phyloP scores from a whole-genome alignment of 2,797 vertebrate genomes.

The Ceryle rudis region DNA sequence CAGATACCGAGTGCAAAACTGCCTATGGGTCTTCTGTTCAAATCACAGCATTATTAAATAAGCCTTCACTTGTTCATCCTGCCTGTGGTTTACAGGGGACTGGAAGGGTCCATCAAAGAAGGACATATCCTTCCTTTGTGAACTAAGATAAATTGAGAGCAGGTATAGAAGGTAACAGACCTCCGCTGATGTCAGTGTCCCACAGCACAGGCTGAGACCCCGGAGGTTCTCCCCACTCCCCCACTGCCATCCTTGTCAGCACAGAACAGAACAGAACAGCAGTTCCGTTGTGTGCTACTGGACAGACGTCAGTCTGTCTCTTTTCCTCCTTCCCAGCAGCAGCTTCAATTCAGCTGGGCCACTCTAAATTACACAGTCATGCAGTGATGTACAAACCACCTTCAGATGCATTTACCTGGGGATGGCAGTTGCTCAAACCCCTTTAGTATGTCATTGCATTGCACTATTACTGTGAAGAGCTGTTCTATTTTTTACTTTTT shows the following conservation, averaged over 20 bases:
- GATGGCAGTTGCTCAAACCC: not conserved
- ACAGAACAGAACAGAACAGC: not conserved
- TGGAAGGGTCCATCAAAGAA: not conserved
- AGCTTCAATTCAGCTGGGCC: not conserved
- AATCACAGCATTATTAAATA: not conserved
- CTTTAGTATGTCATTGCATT: not conserved
- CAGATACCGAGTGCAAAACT: not conserved
- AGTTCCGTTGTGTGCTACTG: not conserved
- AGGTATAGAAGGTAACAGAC: not conserved
- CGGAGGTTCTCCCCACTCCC: rapidly evolving
- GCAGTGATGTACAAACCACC: not conserved
- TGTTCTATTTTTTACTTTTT: not conserved
- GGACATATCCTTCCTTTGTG: not conserved
- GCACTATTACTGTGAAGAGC: not conserved
- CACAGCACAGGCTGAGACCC: not conserved
- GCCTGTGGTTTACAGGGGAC: not conserved
- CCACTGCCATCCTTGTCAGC: not conserved
- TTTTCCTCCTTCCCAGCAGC: not conserved
- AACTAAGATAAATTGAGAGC: not conserved
- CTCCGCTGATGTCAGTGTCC: not conserved
- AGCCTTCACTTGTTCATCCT: not conserved
- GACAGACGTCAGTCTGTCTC: not conserved
- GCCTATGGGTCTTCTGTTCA: not conserved
- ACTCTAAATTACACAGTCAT: not conserved
- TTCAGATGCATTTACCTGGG: not conserved